Conservation (phyloP, 2,888 invertebrate genomes). For the Nymphalis polychloros region DNA sequence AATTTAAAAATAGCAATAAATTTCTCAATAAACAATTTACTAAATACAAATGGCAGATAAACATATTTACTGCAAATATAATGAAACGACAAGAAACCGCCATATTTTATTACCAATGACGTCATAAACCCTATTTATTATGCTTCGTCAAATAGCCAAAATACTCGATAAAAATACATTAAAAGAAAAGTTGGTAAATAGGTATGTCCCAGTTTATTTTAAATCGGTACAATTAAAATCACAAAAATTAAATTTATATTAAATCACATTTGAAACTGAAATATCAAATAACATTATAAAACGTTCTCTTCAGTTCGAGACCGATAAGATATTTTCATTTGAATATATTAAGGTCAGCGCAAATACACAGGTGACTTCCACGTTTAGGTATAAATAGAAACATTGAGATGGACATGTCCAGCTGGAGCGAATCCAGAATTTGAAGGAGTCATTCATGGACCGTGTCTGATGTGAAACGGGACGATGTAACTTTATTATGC, state of each 20-base stretch:
- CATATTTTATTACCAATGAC: too few relatives aligned
- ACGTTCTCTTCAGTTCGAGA: neutral
- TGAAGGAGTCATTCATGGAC: constrained; percentile 34
- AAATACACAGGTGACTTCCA: constrained; percentile 31
- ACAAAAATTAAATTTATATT: neutral
- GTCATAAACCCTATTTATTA: too few relatives aligned
- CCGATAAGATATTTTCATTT: constrained; percentile 21
- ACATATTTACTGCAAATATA: too few relatives aligned
- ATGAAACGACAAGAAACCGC: too few relatives aligned
- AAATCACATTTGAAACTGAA: neutral
- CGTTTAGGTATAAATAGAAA: constrained; percentile 26
- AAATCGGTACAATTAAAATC: too few relatives aligned
- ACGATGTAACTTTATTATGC: neutral
- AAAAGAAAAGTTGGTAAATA: too few relatives aligned
- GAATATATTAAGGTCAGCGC: constrained; percentile 16
- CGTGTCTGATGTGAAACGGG: constrained; percentile 14
- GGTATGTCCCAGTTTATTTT: too few relatives aligned
- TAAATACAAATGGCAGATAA: too few relatives aligned
- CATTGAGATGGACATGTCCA: constrained; percentile 27
- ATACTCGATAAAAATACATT: too few relatives aligned
- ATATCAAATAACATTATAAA: neutral
- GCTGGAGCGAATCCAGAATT: constrained; percentile 41
- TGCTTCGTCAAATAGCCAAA: too few relatives aligned
- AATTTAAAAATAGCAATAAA: too few relatives aligned
- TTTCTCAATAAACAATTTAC: too few relatives aligned